phyloP scores from a whole-genome alignment of 2,113 vertebrate genomes.

The Acrocephalus kingi region DNA sequence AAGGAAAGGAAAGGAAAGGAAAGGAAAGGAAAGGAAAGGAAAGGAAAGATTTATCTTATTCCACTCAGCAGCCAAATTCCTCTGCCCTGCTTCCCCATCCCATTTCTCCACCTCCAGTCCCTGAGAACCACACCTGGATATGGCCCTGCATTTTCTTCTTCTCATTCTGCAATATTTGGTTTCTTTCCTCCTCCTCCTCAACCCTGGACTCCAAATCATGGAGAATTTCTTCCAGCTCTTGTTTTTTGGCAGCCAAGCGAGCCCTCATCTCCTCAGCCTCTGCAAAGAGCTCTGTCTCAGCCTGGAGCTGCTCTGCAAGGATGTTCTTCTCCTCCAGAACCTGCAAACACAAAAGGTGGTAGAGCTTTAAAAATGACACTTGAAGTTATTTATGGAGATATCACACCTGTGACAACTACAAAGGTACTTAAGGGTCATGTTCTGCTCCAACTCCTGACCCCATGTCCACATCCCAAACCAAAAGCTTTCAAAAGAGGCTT shows the following conservation, averaged over 20 bases:
- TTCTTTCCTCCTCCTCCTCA: constrained; percentile 97
- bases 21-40: too few species aligned
- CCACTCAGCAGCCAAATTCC: background rate
- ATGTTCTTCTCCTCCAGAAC: constrained; percentile 97
- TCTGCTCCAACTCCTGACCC: background rate
- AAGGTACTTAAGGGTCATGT: background rate
- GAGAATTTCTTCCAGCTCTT: constrained; percentile 96
- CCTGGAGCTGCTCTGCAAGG: constrained; percentile 95
- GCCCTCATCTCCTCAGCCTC: constrained; percentile 98
- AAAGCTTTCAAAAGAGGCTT: background rate
- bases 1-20: too few species aligned
- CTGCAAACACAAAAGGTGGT: constrained; percentile 57
- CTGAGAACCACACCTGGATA: constrained; percentile 82
- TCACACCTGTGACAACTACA: background rate
- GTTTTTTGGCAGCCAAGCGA: constrained; percentile 92
- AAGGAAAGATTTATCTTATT: background rate
- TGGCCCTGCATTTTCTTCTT: constrained; percentile 99
- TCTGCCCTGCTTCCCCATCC: background rate
- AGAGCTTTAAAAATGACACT: background rate
- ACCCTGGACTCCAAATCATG: constrained; percentile 96
- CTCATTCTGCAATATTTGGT: constrained; percentile 92
- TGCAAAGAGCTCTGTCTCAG: constrained; percentile 95
- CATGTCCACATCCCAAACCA: background rate
- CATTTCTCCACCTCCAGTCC: background rate
- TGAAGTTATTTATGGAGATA: background rate